Evolutionary conservation across 30 jellyfish, hydroid and myxozoan genomes (phyloP).

Genomic region (Thelohanellus kitauei): DNA sequence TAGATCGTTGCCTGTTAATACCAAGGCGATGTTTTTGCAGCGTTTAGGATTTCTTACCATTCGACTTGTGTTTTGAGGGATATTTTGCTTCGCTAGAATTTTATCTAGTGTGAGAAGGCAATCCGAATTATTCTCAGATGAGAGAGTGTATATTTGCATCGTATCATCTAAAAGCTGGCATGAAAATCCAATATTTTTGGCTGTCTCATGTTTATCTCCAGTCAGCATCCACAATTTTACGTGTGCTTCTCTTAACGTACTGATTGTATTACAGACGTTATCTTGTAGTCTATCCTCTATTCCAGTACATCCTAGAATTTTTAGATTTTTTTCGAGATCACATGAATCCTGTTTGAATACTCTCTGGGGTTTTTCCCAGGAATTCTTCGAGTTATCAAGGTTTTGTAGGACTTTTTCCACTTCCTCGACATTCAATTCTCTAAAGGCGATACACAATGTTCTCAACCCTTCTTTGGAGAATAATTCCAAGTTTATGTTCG

Average conservation of each 20-base stretch:
- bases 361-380: conserved; percentile 31
- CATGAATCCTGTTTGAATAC: conserved; percentile 29
- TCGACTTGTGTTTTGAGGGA: background rate
- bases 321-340: conserved; percentile 24
- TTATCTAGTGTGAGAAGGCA: background rate
- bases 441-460: conserved; percentile 42
- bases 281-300: conserved; percentile 51
- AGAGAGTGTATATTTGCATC: background rate
- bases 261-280: conserved; percentile 46
- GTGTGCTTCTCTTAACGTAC: conserved; percentile 27
- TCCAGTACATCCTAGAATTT: conserved; percentile 47
- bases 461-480: conserved; percentile 13
- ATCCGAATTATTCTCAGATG: background rate
- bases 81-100: no score
- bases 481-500: background rate
- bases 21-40: background rate
- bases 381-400: conserved; percentile 33
- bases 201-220: conserved; percentile 79
- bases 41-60: background rate
- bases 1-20: conserved; percentile 14
- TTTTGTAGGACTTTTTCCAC: conserved; percentile 17
- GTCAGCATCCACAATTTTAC: conserved; percentile 62
- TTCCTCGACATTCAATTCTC: conserved; percentile 17
- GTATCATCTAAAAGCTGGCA: background rate
- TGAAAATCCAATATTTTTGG: conserved; percentile 18